Evolutionary conservation across 1,140 invertebrate species (phyloP).

Genomic region (Drosophila ercepeae): DNA sequence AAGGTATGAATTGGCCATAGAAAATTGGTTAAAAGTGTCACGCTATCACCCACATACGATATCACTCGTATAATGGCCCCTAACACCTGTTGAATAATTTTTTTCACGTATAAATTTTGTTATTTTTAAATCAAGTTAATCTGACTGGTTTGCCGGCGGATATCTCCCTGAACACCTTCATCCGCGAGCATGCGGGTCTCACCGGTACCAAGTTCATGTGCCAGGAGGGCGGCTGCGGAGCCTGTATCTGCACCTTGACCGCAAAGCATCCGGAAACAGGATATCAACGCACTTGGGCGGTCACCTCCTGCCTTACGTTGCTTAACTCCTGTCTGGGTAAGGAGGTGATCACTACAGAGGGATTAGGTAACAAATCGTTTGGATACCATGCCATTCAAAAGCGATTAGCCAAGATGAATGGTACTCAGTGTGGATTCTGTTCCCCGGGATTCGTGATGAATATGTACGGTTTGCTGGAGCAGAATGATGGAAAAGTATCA

Average conservation of each 20-base stretch:
- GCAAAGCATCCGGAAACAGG: constrained; percentile 73
- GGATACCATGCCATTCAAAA: constrained; percentile 90
- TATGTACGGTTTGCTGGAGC: constrained; percentile 88
- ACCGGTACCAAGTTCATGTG: constrained; percentile 93
- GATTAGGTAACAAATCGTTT: constrained; percentile 87
- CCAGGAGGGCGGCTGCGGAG: constrained; percentile 92
- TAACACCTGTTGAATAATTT: too few species aligned
- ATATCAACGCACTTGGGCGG: constrained; percentile 85
- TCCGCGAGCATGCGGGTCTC: constrained; percentile 87
- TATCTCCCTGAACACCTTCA: constrained; percentile 89
- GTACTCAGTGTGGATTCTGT: constrained; percentile 92
- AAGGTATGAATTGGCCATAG: too few species aligned
- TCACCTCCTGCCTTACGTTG: constrained; percentile 91
- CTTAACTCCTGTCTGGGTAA: constrained; percentile 89
- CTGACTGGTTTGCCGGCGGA: constrained; percentile 72
- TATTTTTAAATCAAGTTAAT: constrained; percentile 47
- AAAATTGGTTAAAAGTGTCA: neutral
- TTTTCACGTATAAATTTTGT: too few species aligned
- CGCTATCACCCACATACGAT: neutral
- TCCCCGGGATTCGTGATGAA: constrained; percentile 94
- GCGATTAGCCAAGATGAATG: constrained; percentile 88
- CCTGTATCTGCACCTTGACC: constrained; percentile 89
- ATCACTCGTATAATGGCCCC: too few species aligned
- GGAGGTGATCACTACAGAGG: constrained; percentile 92
- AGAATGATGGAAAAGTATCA: constrained; percentile 84